Base-by-base conservation (phyloP, 2,797 vertebrate genomes). In the Acrossocheilus wenchowensis region DNA sequence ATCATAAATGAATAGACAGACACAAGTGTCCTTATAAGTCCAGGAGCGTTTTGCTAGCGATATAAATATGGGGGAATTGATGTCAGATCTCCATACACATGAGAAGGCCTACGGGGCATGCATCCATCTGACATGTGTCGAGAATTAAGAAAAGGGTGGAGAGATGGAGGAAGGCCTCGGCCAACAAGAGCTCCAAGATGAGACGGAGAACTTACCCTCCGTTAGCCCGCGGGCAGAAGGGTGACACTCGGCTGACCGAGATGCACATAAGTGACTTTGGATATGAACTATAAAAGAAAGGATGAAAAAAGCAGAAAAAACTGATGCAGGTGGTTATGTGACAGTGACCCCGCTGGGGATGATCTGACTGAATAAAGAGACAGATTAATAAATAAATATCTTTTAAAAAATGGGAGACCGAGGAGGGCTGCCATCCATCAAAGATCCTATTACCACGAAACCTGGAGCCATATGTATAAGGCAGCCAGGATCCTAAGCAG, bases 361-460 rank as follows among this genome's bases (percentile, higher is more conserved):
- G 83, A 79, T 85, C 48, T 69, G 71, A 86, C 64, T 83, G 94
- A 95, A 95, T 95, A 95, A 93, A 93, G 87, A 95, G 91, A 94
- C 93, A 94, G 94, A 94, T 93, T 88, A 81, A 87, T 90, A 87
- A 88, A 90, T 88, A 81, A 87, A 94, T 93, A 95, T 95, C 93
- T 93, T 92, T 90, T 94, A 93, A 93, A 87, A 91, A 91, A 94
- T 89, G 86, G 90, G 88, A 92, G 90, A 90, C 89, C 74, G 75
- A 85, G 89, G 30, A 83, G 89, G 87, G 86, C 91, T 93, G 93
- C 91, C 92, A 95, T 96, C 95, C 93, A 96, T 96, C 95, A 96
- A 94, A 90, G 87, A 93, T 94, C 92, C 94, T 93, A 95, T 95
- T 96, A 95, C 94, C 91, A 92, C 91, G 69, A 92, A 93, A 89